Evolutionary conservation across 1,140 invertebrate species (phyloP).

Genomic region (Tribolium madens): DNA sequence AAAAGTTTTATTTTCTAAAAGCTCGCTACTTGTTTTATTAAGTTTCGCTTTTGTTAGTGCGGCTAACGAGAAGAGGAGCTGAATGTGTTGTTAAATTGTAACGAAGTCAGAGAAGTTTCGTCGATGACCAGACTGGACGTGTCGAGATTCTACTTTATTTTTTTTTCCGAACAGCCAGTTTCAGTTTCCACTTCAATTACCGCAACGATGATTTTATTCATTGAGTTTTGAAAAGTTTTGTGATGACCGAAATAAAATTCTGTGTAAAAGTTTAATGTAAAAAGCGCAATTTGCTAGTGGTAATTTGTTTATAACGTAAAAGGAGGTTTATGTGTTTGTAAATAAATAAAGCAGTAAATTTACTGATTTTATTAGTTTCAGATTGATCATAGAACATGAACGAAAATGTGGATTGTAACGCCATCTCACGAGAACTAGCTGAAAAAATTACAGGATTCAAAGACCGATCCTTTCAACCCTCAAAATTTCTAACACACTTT

Average conservation of each 20-base stretch:
- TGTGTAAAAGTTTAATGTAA: not conserved
- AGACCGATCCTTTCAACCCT: too few relatives aligned
- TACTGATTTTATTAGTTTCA: not conserved
- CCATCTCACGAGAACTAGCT: not conserved
- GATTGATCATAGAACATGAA: not conserved
- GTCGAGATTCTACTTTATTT: conserved; percentile 13
- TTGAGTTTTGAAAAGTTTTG: not conserved
- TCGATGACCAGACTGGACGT: conserved; percentile 8
- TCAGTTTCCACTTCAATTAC: conserved; percentile 7
- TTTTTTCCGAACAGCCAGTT: not conserved
- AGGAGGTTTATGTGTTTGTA: not conserved
- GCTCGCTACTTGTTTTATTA: conserved; percentile 29
- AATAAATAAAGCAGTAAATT: not conserved
- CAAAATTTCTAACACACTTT: too few relatives aligned
- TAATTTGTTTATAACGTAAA: not conserved
- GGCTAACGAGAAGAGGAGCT: conserved; percentile 3
- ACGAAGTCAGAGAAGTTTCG: conserved; percentile 32
- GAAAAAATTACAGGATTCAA: not conserved
- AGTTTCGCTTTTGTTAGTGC: conserved; percentile 32
- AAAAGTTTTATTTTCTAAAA: conserved; percentile 12
- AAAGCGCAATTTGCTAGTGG: not conserved
- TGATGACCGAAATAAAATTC: not conserved
- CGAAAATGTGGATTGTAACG: not conserved
- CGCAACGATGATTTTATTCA: not conserved
- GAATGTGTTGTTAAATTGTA: conserved; percentile 15